These are phyloP conservation scores for Geococcyx californianus DNA, from an alignment of 2,113 vertebrate species.

Conservation along the genomic window DNA sequence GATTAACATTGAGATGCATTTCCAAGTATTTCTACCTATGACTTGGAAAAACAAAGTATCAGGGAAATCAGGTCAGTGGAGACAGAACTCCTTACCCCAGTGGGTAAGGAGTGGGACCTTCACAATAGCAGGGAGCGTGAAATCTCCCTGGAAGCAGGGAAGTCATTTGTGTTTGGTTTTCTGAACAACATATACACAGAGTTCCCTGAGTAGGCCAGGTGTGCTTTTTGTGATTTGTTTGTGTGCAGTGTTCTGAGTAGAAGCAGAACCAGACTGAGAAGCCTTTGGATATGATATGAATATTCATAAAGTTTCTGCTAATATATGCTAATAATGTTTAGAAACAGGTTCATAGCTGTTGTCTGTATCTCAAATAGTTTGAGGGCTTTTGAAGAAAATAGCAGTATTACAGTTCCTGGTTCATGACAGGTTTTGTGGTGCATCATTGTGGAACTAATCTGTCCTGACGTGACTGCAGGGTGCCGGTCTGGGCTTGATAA, in stretches of 20 bases:
- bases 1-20: not conserved
- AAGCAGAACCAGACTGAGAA: not conserved
- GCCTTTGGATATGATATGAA: not conserved
- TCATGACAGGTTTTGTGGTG: not conserved
- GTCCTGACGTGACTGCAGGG: conserved; percentile 23
- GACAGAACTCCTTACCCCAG: not conserved
- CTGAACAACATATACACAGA: not conserved
- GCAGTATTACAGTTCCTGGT: not conserved
- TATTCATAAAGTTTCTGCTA: not conserved
- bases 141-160: not conserved
- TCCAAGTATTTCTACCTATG: not conserved
- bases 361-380: not conserved
- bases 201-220: not conserved
- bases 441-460: conserved; percentile 43
- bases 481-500: conserved; percentile 25
- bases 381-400: not conserved
- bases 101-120: not conserved
- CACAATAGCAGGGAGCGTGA: not conserved
- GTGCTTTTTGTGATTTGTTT: not conserved
- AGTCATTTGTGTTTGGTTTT: not conserved
- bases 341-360: not conserved
- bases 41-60: not conserved
- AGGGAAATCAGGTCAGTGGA: not conserved
- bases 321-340: not conserved
- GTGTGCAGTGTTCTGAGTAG: not conserved